phyloP scores from a whole-genome alignment of 2,797 vertebrate species.

The Pampus argenteus region DNA sequence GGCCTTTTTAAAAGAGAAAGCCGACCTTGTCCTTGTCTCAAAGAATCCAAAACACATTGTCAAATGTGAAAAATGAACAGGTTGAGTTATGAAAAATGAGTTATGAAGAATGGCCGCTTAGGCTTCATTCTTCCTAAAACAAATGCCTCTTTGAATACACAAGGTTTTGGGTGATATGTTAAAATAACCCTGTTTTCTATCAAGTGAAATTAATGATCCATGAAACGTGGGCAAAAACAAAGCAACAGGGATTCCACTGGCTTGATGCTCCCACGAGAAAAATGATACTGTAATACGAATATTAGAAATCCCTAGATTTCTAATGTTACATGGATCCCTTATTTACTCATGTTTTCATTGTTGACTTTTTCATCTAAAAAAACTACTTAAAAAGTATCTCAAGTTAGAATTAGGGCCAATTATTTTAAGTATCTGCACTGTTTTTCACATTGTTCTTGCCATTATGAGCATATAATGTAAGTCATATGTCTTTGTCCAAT shows the following conservation, averaged over 20 bases:
- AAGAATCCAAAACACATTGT: constrained; percentile 60
- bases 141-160: constrained; percentile 65
- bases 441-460: too few species aligned
- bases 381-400: constrained; percentile 24
- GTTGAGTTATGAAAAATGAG: constrained; percentile 14
- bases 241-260: constrained; percentile 27
- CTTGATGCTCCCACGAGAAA: constrained; percentile 52
- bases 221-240: constrained; percentile 63
- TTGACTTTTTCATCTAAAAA: constrained; percentile 18
- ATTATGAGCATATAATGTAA: constrained; percentile 5
- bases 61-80: constrained; percentile 68
- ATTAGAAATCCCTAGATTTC: constrained; percentile 40
- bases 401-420: constrained; percentile 9
- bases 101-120: constrained; percentile 30
- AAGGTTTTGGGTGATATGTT: constrained; percentile 68
- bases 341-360: constrained; percentile 26
- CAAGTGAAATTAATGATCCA: constrained; percentile 66
- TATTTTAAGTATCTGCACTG: not conserved
- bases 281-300: constrained; percentile 28
- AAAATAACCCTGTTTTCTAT: constrained; percentile 57
- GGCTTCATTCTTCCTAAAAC: constrained; percentile 55
- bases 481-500: constrained; percentile 19
- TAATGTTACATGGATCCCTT: constrained; percentile 22
- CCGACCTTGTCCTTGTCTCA: constrained; percentile 60
- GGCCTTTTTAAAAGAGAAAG: constrained; percentile 49